These are phyloP conservation scores for Mormoops blainvillei DNA, from an alignment of 2,113 vertebrate genomes.

Conservation along the genomic window DNA sequence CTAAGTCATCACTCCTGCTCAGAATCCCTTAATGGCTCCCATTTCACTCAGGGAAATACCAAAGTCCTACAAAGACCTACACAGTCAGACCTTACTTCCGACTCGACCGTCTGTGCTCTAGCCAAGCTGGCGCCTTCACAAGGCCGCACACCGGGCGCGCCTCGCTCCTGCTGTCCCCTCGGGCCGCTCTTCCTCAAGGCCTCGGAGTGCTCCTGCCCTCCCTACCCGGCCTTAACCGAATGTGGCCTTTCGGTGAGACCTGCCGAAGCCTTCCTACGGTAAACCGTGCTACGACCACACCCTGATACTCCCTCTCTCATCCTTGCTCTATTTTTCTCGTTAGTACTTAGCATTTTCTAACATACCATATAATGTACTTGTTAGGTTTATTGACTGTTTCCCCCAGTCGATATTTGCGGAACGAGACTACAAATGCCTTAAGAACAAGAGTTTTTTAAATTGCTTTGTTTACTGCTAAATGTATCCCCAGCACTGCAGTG, in stretches of 20 bases:
- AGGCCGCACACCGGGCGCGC: no score
- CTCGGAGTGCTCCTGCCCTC: not conserved
- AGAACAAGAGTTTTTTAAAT: not conserved
- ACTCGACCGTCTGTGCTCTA: not conserved
- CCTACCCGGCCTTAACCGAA: not conserved
- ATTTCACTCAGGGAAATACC: not conserved
- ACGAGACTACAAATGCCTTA: not conserved
- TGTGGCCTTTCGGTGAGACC: not conserved
- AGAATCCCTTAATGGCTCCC: not conserved
- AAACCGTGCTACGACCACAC: not conserved
- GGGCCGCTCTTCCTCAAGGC: not conserved
- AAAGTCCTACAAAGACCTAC: not conserved
- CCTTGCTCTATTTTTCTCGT: not conserved
- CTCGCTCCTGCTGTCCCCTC: not conserved
- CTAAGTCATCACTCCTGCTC: not conserved
- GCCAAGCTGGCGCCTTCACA: not conserved
- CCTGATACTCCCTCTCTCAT: rapidly evolving
- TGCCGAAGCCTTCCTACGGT: not conserved
- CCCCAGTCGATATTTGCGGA: not conserved
- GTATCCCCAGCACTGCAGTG: not conserved
- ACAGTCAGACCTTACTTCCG: not conserved
- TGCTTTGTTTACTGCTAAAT: not conserved
- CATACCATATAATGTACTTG: not conserved
- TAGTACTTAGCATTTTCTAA: not conserved
- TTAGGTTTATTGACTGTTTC: not conserved